Percentiles rank a stretch among this genome's conserved stretches.
Evolutionary conservation across 2,113 vertebrate species (phyloP).

Genomic region (Chloropsis hardwickii): DNA sequence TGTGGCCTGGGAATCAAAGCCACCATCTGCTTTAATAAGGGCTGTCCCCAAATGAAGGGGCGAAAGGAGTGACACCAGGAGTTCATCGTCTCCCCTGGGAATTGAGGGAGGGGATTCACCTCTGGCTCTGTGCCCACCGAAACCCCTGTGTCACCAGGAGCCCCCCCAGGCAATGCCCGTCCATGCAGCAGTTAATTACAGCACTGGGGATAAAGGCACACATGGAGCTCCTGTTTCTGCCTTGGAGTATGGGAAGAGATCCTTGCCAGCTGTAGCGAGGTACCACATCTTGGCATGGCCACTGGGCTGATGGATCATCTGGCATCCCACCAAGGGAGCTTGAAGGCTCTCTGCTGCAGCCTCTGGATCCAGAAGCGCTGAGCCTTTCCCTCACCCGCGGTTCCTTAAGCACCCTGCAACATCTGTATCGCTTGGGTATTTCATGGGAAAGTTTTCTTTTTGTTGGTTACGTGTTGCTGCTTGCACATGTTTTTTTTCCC

Average conservation of each 20-base stretch:
- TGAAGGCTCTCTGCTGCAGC: background rate
- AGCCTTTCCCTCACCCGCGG: background rate
- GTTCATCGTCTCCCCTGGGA: accelerated
- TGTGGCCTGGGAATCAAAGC: background rate
- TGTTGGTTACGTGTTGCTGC: slow-evolving; percentile 51
- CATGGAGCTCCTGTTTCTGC: background rate
- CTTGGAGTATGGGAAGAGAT: background rate
- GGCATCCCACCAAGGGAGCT: background rate
- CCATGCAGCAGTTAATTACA: background rate
- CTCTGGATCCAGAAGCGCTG: background rate
- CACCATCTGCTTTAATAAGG: background rate
- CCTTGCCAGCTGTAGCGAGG: background rate
- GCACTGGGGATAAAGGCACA: background rate
- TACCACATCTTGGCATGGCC: background rate
- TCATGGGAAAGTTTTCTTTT: slow-evolving; percentile 65
- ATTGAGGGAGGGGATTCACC: background rate
- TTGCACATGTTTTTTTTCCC: background rate
- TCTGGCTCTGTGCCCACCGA: background rate
- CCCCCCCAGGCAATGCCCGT: background rate
- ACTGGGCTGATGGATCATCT: background rate
- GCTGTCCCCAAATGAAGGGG: background rate
- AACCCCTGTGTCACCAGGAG: background rate
- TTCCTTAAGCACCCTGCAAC: background rate
- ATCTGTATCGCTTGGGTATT: slow-evolving; percentile 1
- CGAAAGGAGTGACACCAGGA: background rate